Conservation (phyloP, 2,888 invertebrate species). For the Ochropleura plecta region DNA sequence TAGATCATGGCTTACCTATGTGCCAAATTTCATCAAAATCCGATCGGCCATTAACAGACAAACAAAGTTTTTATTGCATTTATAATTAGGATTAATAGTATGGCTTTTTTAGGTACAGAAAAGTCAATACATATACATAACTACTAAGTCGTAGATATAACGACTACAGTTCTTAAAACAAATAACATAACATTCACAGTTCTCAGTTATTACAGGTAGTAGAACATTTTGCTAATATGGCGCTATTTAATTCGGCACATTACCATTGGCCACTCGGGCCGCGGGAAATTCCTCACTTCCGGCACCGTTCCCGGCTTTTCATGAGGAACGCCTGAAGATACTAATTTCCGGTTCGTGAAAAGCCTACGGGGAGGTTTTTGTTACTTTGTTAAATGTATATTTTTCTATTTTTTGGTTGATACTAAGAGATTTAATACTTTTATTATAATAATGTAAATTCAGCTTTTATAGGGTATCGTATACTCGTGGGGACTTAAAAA, state of each 20-base stretch:
- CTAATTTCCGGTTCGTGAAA: conserved; percentile 80
- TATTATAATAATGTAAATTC: conserved; percentile 2
- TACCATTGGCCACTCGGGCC: conserved; percentile 72
- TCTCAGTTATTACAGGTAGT: conserved; percentile 32
- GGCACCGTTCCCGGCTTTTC: conserved; percentile 70
- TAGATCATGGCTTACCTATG: no score
- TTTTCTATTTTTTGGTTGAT: conserved; percentile 53
- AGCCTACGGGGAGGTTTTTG: conserved; percentile 69
- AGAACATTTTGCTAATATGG: conserved; percentile 53
- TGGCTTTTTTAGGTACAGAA: no score
- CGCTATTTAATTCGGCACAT: conserved; percentile 70
- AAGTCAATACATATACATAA: no score
- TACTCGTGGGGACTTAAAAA: not conserved
- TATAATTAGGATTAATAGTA: no score
- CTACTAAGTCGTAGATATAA: no score
- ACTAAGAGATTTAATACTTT: conserved; percentile 14
- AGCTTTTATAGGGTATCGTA: not conserved
- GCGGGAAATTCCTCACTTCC: conserved; percentile 80
- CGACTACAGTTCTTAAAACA: no score
- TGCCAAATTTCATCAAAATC: no score
- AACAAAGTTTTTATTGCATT: no score
- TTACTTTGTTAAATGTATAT: conserved; percentile 68
- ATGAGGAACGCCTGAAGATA: conserved; percentile 76
- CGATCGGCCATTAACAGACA: no score
- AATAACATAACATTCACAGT: not conserved